phyloP scores from a whole-genome alignment of 2,888 invertebrate species.

The Ophion obscuratus region DNA sequence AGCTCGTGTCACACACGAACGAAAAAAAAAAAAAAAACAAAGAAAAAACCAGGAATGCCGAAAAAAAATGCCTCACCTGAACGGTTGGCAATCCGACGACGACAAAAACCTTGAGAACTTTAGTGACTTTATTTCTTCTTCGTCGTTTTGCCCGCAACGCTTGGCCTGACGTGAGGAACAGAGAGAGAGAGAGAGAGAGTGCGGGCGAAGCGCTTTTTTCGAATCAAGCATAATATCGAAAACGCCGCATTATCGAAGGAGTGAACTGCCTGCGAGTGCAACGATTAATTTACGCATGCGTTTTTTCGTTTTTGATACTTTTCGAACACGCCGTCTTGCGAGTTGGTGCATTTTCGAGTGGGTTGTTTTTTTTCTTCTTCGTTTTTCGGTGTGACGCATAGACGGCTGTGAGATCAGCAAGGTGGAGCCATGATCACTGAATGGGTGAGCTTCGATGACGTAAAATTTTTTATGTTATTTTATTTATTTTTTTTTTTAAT shows the following conservation, averaged over 20 bases:
- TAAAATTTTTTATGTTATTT: neutral
- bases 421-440: conserved; percentile 80
- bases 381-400: conserved; percentile 31
- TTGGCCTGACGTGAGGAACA: conserved; percentile 29
- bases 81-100: conserved; percentile 57
- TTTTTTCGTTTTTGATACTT: conserved; percentile 2
- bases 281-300: conserved; percentile 43
- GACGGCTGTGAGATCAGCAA: conserved; percentile 31
- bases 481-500: neutral
- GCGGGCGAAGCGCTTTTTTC: conserved; percentile 30
- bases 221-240: conserved; percentile 45
- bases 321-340: conserved; percentile 17
- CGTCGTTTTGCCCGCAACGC: conserved; percentile 20
- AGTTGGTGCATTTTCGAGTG: conserved; percentile 24
- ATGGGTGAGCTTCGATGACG: conserved; percentile 78
- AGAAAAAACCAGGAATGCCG: conserved; percentile 35
- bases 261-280: conserved; percentile 19
- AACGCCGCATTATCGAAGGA: neutral
- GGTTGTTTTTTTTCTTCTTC: neutral
- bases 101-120: conserved; percentile 60
- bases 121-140: conserved; percentile 25
- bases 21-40: conserved; percentile 43
- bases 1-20: neutral
- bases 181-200: too few relatives aligned
- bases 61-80: conserved; percentile 66